phyloP scores from a whole-genome alignment of 2,113 vertebrate genomes.

The Patagioenas fasciata region DNA sequence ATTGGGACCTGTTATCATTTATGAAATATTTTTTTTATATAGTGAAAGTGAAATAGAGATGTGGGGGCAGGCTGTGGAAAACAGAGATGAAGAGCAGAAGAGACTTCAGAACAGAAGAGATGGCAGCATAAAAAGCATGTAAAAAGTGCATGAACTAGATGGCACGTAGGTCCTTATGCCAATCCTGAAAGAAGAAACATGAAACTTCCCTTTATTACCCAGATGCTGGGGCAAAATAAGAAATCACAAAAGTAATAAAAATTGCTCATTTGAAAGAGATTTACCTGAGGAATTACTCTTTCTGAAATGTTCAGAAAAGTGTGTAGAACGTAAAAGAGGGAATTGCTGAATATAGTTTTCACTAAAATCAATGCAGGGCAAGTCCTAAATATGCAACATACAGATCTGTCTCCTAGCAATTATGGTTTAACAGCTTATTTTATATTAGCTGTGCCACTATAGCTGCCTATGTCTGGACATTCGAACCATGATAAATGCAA shows the following conservation, averaged over 20 bases:
- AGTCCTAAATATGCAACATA: background rate
- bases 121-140: background rate
- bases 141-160: background rate
- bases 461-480: background rate
- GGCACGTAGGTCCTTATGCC: background rate
- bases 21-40: background rate
- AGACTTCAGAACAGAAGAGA: background rate
- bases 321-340: rapidly evolving
- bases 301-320: background rate
- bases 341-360: background rate
- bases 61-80: background rate
- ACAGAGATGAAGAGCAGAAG: background rate
- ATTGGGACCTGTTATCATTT: background rate
- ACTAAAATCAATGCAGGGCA: background rate
- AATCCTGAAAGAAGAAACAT: background rate
- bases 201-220: background rate
- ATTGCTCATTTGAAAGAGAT: background rate
- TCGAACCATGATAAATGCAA: background rate
- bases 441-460: background rate
- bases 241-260: background rate
- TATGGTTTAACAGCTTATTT: background rate
- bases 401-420: background rate
- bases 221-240: background rate
- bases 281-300: background rate
- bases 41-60: background rate